A percentile compares a stretch with the other conserved stretches of the same genome.
These are phyloP conservation scores for Netelia fuscicornis DNA, from an alignment of 2,888 invertebrate genomes.

Conservation along the genomic window DNA sequence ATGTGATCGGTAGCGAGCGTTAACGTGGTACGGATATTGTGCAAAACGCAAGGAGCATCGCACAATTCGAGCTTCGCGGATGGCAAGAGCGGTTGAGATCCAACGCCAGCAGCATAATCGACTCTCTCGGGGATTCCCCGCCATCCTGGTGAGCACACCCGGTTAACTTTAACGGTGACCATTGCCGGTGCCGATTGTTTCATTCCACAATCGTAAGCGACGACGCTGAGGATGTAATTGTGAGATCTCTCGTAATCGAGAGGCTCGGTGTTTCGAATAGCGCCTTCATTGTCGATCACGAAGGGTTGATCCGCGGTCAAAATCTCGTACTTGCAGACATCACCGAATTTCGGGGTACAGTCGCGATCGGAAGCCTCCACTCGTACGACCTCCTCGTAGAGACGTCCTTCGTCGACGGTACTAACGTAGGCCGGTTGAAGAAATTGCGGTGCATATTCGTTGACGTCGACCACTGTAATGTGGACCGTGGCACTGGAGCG, in stretches of 20 bases:
- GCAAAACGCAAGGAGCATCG: slow-evolving; percentile 87
- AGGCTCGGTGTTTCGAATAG: slow-evolving; percentile 97
- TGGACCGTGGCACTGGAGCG: slow-evolving; percentile 94
- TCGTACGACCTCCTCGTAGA: slow-evolving; percentile 95
- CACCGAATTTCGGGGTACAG: slow-evolving; percentile 97
- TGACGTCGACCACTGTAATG: slow-evolving; percentile 97
- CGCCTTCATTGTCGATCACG: slow-evolving; percentile 95
- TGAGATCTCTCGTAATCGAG: slow-evolving; percentile 96
- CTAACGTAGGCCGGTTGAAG: slow-evolving; percentile 95
- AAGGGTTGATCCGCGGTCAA: slow-evolving; percentile 96
- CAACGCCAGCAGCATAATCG: slow-evolving; percentile 93
- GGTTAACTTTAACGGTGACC: slow-evolving; percentile 96
- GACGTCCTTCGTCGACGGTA: slow-evolving; percentile 95
- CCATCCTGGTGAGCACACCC: slow-evolving; percentile 85
- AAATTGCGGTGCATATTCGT: slow-evolving; percentile 97
- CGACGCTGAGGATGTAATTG: slow-evolving; percentile 98
- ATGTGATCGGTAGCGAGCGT: slow-evolving; percentile 93
- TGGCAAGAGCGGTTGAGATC: slow-evolving; percentile 92
- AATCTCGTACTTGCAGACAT: slow-evolving; percentile 99
- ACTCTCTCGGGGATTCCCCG: slow-evolving; percentile 92
- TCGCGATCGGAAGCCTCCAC: slow-evolving; percentile 97
- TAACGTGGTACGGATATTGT: slow-evolving; percentile 87
- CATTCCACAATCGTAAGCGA: slow-evolving; percentile 99
- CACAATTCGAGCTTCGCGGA: slow-evolving; percentile 90
- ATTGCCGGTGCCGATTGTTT: slow-evolving; percentile 96